phyloP scores from a whole-genome alignment of 1,140 invertebrate species.

The Trichonephila clavata region DNA sequence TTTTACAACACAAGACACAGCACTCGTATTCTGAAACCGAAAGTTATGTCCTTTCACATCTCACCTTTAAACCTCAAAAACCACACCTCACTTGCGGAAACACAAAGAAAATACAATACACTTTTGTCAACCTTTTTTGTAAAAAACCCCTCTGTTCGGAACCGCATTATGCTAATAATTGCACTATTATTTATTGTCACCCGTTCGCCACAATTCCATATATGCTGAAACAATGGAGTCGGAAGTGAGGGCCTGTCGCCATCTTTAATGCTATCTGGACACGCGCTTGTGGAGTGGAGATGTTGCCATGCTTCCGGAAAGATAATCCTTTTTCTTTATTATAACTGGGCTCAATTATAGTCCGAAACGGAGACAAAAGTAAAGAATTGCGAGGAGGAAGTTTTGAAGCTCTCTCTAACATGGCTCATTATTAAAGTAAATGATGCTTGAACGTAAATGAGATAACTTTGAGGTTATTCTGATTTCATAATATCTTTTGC shows the following conservation, averaged over 20 bases:
- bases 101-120: slow-evolving; percentile 9
- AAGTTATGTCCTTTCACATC: slow-evolving; percentile 9
- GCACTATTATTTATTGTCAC: slow-evolving; percentile 42
- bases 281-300: slow-evolving; percentile 48
- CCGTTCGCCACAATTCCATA: slow-evolving; percentile 41
- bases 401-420: neutral
- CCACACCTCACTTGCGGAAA: slow-evolving; percentile 25
- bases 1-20: neutral
- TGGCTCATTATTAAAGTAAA: slow-evolving; percentile 9
- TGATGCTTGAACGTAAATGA: slow-evolving; percentile 32
- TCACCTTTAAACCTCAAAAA: neutral
- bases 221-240: slow-evolving; percentile 53
- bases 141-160: neutral
- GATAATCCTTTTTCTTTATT: neutral
- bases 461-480: neutral
- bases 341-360: neutral
- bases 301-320: slow-evolving; percentile 43
- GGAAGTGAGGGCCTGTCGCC: slow-evolving; percentile 30
- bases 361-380: slow-evolving; percentile 25
- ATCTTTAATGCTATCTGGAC: slow-evolving; percentile 36
- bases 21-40: slow-evolving; percentile 11
- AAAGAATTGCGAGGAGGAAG: slow-evolving; percentile 27
- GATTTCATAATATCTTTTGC: slow-evolving; percentile 23
- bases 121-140: slow-evolving; percentile 3
- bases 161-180: slow-evolving; percentile 2